Percentiles rank a stretch among this genome's conserved stretches.
phyloP scores from a whole-genome alignment of 2,113 vertebrate species.

The Brachyhypopomus occidentalis region DNA sequence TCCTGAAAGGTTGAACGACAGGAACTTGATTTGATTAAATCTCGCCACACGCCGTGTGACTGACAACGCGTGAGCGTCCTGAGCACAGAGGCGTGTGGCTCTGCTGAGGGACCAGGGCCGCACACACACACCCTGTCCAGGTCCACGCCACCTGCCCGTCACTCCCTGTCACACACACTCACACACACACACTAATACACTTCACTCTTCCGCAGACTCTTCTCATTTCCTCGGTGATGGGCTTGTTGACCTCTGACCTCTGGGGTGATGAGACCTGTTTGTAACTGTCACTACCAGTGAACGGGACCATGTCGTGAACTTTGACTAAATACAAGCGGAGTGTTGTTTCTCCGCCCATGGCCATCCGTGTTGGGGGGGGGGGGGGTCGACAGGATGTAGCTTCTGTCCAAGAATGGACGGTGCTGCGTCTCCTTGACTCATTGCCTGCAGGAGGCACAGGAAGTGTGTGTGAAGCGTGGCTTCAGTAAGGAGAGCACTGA shows the following conservation, averaged over 20 bases:
- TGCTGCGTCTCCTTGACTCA: constrained; percentile 51
- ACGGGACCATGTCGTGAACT: constrained; percentile 20
- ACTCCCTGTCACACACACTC: constrained; percentile 36
- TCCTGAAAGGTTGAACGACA: constrained; percentile 59
- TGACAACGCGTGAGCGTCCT: not conserved
- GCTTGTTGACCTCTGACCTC: constrained; percentile 61
- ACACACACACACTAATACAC: not conserved
- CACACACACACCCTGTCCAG: constrained; percentile 28
- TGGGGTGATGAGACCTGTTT: constrained; percentile 50
- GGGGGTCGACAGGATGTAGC: not conserved
- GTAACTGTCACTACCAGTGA: constrained; percentile 42
- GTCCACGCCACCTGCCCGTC: constrained; percentile 44
- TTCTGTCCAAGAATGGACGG: not conserved
- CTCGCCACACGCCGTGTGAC: constrained; percentile 50
- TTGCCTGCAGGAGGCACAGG: constrained; percentile 24
- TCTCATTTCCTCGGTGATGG: constrained; percentile 53
- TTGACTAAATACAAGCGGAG: not conserved
- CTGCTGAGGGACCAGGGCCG: not conserved
- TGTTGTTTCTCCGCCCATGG: not conserved
- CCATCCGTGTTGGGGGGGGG: too few relatives aligned
- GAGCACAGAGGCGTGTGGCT: constrained; percentile 50
- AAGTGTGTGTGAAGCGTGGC: constrained; percentile 45
- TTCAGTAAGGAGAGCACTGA: constrained; percentile 51
- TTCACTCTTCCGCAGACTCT: not conserved
- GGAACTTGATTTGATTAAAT: constrained; percentile 67